Conservation (phyloP, 2,888 invertebrate species). For the Osmoderma eremita region DNA sequence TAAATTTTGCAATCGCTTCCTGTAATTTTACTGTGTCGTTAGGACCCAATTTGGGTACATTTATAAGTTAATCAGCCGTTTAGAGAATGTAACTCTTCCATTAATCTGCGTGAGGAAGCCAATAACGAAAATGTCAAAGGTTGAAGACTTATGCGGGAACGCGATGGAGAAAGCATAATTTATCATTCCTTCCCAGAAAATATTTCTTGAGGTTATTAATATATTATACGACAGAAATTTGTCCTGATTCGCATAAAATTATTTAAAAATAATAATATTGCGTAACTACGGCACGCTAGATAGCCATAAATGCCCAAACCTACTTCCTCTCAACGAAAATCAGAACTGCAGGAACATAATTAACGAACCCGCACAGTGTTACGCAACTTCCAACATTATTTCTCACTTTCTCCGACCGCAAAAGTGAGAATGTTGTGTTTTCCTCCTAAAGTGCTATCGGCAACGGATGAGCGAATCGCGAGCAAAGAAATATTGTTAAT, state of each 20-base stretch:
- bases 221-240: constrained; percentile 1
- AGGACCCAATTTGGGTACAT: too few species aligned
- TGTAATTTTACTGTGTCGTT: too few species aligned
- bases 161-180: constrained; percentile 4
- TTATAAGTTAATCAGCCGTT: too few species aligned
- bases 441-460: constrained; percentile 8
- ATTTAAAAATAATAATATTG: constrained; percentile 17
- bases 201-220: not conserved
- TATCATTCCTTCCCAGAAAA: not conserved
- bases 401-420: constrained; percentile 24
- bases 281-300: not conserved
- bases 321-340: constrained; percentile 16
- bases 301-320: not conserved
- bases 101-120: too few species aligned
- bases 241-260: not conserved
- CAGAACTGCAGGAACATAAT: constrained; percentile 19
- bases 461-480: not conserved
- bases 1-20: too few species aligned
- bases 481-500: constrained; percentile 5
- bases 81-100: too few species aligned
- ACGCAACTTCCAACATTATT: constrained; percentile 10
- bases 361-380: constrained; percentile 18
- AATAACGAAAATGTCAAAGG: constrained; percentile 10
- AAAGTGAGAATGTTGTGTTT: constrained; percentile 9
- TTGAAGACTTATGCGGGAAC: not conserved